Conservation (phyloP, 2,113 vertebrate species). For the Tyrannus savana region DNA sequence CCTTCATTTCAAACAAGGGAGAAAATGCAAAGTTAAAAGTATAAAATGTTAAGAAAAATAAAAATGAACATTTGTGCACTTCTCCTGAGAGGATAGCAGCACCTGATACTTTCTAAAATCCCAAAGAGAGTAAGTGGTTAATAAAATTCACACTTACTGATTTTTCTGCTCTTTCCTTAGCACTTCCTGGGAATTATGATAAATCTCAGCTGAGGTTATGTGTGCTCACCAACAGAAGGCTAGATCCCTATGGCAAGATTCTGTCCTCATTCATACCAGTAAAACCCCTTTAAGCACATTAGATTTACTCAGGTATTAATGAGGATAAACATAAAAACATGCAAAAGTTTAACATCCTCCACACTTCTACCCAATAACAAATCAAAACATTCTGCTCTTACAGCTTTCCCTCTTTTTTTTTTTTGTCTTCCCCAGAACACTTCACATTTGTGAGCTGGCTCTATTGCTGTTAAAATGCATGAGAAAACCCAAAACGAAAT, state of each 20-base stretch:
- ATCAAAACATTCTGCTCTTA: neutral
- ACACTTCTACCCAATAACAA: neutral
- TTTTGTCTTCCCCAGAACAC: neutral
- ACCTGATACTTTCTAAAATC: neutral
- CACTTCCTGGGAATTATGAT: neutral
- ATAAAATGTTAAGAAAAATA: neutral
- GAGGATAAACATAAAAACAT: neutral
- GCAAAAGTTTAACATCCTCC: neutral
- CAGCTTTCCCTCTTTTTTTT: neutral
- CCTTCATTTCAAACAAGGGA: neutral
- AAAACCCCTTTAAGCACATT: neutral
- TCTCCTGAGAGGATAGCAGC: neutral
- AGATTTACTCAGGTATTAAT: neutral
- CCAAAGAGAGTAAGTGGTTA: neutral
- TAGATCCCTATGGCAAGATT: neutral
- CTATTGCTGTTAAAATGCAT: neutral
- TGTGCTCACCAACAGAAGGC: neutral
- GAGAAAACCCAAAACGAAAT: neutral
- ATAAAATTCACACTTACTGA: neutral
- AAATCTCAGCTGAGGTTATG: neutral
- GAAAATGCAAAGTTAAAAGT: neutral
- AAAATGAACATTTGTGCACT: neutral
- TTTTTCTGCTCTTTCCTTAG: neutral
- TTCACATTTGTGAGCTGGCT: neutral
- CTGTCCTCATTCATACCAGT: neutral